Evolutionary conservation across 35 echinoderm and acorn worm genomes (phyloP), one percentile per base, ranked within the genome.

Genomic region (Heliocidaris tuberculata): DNA sequence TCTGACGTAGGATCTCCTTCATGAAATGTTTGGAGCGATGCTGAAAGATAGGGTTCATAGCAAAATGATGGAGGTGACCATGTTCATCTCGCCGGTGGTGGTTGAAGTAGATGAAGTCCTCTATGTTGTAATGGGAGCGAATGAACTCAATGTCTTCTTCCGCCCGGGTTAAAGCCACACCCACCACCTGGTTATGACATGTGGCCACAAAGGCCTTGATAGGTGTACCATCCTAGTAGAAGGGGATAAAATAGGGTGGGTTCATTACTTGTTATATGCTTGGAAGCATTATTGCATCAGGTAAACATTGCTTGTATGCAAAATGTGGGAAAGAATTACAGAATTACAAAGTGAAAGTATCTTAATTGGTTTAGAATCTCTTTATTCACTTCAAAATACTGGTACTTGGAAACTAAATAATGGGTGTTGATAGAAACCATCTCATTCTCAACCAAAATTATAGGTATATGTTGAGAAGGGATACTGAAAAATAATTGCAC

Each of bases 51-150:
- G 98, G 98, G 90, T 99, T 99, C 78, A 99, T 95, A 32, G 97
- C 96, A 88, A 99, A 97, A 87, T 99, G 98, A 85, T 99, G 97
- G 52, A 99, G 97, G 93, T 99, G 98, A 50, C 97, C 98, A 49
- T 99, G 98, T 47, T 99, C 96, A 92, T 99, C 96, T 32, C 98
- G 98, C 32, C 97, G 94, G 70, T 99, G 98, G 61, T 99, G 98
- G 94, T 99, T 99, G 95, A 96, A 99, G 94, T 99, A 99, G 90
- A 99, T 99, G 96, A 99, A 99, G 59, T 99, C 98, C 54, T 99
- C 98, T n/a, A 99, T 95, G 92, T 99, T 99, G 94, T 99, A 99
- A 71, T 99, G 98, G 49, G 97, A 99, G 31, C 98, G 95, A 85
- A 99, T 96, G 65, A 97, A 99, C 92, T 99, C 98, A 21, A 99